Percentiles rank a stretch among this genome's conserved stretches.
These are phyloP conservation scores for Lordiphosa stackelbergi DNA, from an alignment of 1,140 invertebrate genomes.

Conservation along the genomic window DNA sequence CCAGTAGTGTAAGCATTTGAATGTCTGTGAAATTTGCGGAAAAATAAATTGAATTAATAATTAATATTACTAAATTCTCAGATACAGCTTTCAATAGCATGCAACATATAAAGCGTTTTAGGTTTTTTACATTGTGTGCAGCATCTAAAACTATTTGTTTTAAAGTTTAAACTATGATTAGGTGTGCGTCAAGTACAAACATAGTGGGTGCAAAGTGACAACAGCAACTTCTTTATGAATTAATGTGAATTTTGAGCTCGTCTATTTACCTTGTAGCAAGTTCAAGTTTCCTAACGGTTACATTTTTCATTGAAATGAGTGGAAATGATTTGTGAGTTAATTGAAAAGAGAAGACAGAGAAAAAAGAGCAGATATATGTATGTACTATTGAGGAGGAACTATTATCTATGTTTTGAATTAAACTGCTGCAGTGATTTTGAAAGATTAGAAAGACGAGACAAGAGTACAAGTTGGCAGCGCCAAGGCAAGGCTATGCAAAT, in stretches of 20 bases:
- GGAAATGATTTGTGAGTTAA: conserved; percentile 41
- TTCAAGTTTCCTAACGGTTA: conserved; percentile 74
- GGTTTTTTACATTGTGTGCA: not conserved
- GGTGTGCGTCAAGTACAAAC: conserved; percentile 30
- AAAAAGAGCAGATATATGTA: conserved; percentile 47
- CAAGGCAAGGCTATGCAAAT: not conserved
- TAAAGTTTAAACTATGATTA: conserved; percentile 16
- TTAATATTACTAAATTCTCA: not conserved
- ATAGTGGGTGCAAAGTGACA: conserved; percentile 16
- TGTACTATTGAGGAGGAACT: not conserved
- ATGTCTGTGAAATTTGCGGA: conserved; percentile 82
- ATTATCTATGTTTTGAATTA: not conserved
- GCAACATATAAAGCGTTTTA: conserved; percentile 58
- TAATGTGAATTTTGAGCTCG: conserved; percentile 35
- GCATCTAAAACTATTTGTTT: conserved; percentile 19
- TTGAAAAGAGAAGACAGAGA: conserved; percentile 60
- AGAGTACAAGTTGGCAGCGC: conserved; percentile 6
- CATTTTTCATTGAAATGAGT: conserved; percentile 14
- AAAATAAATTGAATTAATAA: not conserved
- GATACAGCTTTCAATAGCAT: conserved; percentile 17
- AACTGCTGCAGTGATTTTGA: no score
- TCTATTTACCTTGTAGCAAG: conserved; percentile 76
- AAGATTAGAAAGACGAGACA: conserved; percentile 3
- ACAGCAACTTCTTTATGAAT: conserved; percentile 18
- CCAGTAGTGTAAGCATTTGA: conserved; percentile 90